These are phyloP conservation scores for Orthonychiurus folsomi DNA, from an alignment of 2,888 invertebrate genomes.

Conservation along the genomic window DNA sequence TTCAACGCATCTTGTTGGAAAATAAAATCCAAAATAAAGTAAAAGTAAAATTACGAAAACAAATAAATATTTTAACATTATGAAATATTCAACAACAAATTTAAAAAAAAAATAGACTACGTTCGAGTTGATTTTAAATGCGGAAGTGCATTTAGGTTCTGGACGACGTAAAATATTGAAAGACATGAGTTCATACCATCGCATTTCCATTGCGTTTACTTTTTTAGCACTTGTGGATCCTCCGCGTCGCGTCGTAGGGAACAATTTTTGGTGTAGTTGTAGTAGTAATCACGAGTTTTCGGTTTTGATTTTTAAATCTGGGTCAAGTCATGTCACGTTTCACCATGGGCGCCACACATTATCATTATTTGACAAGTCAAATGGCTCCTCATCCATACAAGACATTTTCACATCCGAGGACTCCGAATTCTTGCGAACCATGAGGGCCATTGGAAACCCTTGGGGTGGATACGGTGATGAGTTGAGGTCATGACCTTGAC, in stretches of 20 bases:
- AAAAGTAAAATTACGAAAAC: not conserved
- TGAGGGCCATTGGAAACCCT: not conserved
- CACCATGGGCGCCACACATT: constrained; percentile 39
- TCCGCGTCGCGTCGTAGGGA: too few species aligned
- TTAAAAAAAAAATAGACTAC: not conserved
- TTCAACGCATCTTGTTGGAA: constrained; percentile 7
- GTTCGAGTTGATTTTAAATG: too few species aligned
- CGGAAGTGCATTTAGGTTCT: too few species aligned
- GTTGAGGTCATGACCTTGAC: not conserved
- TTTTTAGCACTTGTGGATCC: not conserved
- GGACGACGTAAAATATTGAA: not conserved
- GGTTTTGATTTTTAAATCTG: too few species aligned
- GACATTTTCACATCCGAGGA: not conserved
- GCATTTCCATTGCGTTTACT: not conserved
- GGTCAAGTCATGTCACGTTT: constrained; percentile 6
- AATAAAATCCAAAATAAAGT: not conserved
- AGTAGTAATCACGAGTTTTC: too few species aligned
- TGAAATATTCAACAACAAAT: not conserved
- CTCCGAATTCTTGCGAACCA: not conserved
- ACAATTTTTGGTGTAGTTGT: too few species aligned
- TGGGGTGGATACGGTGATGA: too few species aligned
- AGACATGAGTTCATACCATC: constrained; percentile 1
- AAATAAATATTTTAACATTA: not conserved
- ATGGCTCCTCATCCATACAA: constrained; percentile 24
- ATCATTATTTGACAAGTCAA: constrained; percentile 36